phyloP scores from a whole-genome alignment of 92 coral and sea anemone species.

The Palythoa grandis region DNA sequence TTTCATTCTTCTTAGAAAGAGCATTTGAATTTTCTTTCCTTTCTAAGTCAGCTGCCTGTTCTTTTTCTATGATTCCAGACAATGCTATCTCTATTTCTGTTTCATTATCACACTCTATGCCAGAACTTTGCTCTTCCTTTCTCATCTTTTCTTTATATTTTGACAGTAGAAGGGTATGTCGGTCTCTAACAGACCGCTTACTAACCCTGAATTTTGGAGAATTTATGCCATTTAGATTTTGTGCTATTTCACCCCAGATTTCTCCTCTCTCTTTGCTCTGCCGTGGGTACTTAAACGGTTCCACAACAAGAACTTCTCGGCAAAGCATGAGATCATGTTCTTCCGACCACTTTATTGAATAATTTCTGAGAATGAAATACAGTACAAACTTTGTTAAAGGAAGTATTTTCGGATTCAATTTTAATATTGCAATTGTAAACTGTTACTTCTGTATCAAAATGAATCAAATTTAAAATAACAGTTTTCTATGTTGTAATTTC shows the following conservation, averaged over 20 bases:
- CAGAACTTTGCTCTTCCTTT: conserved; percentile 15
- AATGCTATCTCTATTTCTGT: not conserved
- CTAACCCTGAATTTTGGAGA: conserved; percentile 8
- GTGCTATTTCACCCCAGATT: conserved; percentile 52
- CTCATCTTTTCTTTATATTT: conserved; percentile 4
- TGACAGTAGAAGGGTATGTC: not conserved
- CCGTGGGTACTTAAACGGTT: conserved; percentile 21
- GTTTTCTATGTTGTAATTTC: too few relatives aligned
- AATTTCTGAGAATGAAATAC: conserved; percentile 41
- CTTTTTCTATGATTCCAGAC: conserved; percentile 23
- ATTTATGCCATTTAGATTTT: not conserved
- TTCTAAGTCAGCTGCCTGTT: conserved; percentile 12
- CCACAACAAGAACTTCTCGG: conserved; percentile 55
- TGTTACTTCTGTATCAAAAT: too few relatives aligned
- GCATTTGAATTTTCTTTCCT: conserved; percentile 8
- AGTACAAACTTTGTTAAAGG: too few relatives aligned
- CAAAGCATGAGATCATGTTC: conserved; percentile 56
- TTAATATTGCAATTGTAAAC: not conserved
- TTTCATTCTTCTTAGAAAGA: conserved; percentile 22
- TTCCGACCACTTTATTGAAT: conserved; percentile 60
- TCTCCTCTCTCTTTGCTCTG: conserved; percentile 53
- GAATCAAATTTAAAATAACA: too few relatives aligned
- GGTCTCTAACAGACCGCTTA: conserved; percentile 35
- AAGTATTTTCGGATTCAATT: conserved; percentile 4
- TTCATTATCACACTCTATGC: not conserved